phyloP scores from a whole-genome alignment of 2,113 vertebrate species.

The Ammodramus savannarum region DNA sequence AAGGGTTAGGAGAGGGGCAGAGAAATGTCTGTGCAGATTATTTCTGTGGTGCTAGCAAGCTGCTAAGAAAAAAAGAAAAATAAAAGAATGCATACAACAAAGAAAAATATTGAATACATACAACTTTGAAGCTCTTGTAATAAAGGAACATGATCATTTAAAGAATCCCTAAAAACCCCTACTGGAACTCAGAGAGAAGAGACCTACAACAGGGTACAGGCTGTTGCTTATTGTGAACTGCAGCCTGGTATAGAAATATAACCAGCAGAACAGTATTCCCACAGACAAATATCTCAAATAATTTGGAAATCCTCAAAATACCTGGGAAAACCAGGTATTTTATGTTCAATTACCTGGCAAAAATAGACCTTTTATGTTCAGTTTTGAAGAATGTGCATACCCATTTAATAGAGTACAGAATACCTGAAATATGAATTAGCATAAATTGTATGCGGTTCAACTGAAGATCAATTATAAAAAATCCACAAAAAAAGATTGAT shows the following conservation, averaged over 20 bases:
- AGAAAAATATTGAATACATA: neutral
- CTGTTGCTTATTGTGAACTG: neutral
- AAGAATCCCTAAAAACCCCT: neutral
- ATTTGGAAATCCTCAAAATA: neutral
- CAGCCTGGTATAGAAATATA: neutral
- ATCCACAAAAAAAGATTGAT: neutral
- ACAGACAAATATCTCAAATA: neutral
- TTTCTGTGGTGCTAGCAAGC: neutral
- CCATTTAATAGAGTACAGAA: neutral
- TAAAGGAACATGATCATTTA: neutral
- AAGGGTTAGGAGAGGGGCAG: fast-evolving
- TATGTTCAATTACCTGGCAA: neutral
- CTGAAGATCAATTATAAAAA: neutral
- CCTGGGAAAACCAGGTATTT: neutral
- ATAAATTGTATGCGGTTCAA: neutral
- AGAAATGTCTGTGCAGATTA: neutral
- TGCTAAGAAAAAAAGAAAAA: too few relatives aligned
- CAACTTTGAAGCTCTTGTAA: neutral
- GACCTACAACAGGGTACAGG: neutral
- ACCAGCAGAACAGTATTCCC: neutral
- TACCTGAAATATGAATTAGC: neutral
- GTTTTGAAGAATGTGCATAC: neutral
- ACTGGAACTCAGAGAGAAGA: neutral
- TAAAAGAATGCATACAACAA: neutral
- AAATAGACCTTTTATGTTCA: neutral